Evolutionary conservation across 1,140 invertebrate genomes (phyloP).

Genomic region (Rhopalosiphum maidis): DNA sequence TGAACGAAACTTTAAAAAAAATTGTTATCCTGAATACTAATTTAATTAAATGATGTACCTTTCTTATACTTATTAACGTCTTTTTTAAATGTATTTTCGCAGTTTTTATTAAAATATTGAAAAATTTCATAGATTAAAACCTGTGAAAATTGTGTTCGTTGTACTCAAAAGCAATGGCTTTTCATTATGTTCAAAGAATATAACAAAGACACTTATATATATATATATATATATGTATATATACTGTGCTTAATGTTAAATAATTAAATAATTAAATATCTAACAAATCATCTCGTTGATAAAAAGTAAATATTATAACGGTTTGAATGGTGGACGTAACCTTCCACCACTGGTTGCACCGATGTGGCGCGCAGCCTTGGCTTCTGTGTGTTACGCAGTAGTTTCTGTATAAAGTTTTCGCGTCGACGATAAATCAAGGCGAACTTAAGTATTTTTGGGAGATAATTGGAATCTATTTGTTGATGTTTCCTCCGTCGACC

Average conservation of each 20-base stretch:
- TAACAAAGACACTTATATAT: not conserved
- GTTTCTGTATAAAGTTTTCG: not conserved
- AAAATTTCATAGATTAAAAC: not conserved
- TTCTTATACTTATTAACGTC: not conserved
- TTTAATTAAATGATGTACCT: not conserved
- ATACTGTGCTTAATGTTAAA: not conserved
- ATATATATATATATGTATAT: too few relatives aligned
- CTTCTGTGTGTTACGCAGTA: not conserved
- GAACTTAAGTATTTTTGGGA: not conserved
- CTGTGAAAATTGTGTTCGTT: not conserved
- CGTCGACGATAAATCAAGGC: not conserved
- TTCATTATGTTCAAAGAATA: not conserved
- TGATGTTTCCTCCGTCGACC: not conserved
- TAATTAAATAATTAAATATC: not conserved
- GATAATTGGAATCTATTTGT: constrained; percentile 28
- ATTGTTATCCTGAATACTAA: too few relatives aligned
- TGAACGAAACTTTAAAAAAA: too few relatives aligned
- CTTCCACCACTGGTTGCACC: not conserved
- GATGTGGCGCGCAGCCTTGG: not conserved
- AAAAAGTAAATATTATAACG: constrained; percentile 12
- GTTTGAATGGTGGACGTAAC: not conserved
- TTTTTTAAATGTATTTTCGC: not conserved
- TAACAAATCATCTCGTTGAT: not conserved
- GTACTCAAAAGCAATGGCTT: not conserved
- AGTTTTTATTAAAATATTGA: not conserved